Conservation (phyloP, 1,140 invertebrate genomes). For the Calliphora vicina region DNA sequence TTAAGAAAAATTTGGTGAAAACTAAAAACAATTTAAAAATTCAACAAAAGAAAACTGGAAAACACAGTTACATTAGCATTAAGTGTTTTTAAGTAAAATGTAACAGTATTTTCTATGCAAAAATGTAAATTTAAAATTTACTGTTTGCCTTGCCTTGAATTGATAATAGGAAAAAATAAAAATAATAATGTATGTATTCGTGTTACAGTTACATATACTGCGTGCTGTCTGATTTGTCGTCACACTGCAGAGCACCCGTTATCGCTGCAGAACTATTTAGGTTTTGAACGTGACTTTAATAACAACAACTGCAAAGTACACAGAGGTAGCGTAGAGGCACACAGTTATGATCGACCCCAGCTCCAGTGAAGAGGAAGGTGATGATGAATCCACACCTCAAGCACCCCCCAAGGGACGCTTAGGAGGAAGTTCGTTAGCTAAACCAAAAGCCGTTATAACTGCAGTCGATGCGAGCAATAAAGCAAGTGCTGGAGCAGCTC, state of each 20-base stretch:
- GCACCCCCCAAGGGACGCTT: conserved; percentile 47
- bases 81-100: no score
- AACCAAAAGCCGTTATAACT: conserved; percentile 16
- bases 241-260: background rate
- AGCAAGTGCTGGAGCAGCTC: background rate
- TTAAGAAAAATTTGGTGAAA: background rate
- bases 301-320: background rate
- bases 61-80: no score
- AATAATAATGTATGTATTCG: conserved; percentile 28
- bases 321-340: background rate
- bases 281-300: background rate
- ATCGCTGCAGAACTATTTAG: conserved; percentile 1
- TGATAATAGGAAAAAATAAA: background rate
- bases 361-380: conserved; percentile 87
- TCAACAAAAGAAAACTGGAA: no score
- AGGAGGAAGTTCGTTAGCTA: conserved; percentile 21
- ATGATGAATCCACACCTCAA: conserved; percentile 76
- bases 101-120: background rate
- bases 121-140: background rate
- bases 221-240: background rate
- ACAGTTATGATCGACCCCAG: conserved; percentile 84
- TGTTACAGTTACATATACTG: conserved; percentile 23
- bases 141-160: conserved; percentile 23
- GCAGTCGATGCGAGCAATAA: background rate
- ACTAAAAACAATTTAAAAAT: no score